These are phyloP conservation scores for Astreopora myriophthalma DNA, from an alignment of 64 coral and sea anemone genomes.

Conservation along the genomic window DNA sequence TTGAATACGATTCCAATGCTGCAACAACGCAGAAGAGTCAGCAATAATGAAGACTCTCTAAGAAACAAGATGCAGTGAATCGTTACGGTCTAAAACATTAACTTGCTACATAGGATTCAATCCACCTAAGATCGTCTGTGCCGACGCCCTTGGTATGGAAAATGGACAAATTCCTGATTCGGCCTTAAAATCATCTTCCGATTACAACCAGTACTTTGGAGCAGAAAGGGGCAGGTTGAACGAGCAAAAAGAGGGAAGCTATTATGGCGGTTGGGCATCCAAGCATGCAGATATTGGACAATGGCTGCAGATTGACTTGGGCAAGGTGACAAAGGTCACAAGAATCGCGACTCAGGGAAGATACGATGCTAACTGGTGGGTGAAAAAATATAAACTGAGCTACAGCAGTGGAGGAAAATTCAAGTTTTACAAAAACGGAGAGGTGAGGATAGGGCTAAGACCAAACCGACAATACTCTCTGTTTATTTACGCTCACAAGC, in stretches of 20 bases:
- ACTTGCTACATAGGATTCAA: neutral
- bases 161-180: neutral
- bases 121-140: neutral
- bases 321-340: conserved; percentile 20
- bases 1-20: no score
- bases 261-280: conserved; percentile 32
- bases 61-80: no score
- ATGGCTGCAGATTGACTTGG: conserved; percentile 20
- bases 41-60: no score
- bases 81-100: no score
- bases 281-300: neutral
- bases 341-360: conserved; percentile 12
- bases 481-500: neutral
- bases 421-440: conserved; percentile 10
- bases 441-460: neutral
- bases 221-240: conserved; percentile 15
- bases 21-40: no score
- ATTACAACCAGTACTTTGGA: conserved; percentile 18
- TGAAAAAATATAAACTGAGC: neutral
- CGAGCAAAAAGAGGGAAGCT: neutral
- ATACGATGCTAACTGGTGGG: conserved; percentile 28
- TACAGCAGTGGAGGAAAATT: conserved; percentile 18
- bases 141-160: neutral
- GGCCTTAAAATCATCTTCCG: conserved; percentile 6
- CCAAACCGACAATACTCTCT: neutral